Conservation (phyloP, 2,113 vertebrate genomes). For the Solea solea region DNA sequence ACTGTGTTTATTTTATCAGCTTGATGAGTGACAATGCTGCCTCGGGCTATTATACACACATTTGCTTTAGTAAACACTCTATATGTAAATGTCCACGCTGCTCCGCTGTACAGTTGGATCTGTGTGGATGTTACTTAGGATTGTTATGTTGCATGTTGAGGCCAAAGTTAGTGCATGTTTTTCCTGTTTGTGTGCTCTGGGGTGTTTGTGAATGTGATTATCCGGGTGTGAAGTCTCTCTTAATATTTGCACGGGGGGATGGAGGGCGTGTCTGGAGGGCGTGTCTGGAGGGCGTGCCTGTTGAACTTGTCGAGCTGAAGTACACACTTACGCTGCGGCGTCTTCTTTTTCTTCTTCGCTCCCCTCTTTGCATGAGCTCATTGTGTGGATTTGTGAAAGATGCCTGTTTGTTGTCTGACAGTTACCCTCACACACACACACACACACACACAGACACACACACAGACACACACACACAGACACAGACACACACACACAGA, state of each 20-base stretch:
- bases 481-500: constrained; percentile 40
- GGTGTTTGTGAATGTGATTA: constrained; percentile 68
- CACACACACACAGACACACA: constrained; percentile 41
- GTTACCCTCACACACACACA: constrained; percentile 49
- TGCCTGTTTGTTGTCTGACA: constrained; percentile 73
- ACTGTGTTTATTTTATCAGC: constrained; percentile 71
- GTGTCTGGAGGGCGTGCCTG: constrained; percentile 61
- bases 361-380: constrained; percentile 66
- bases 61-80: constrained; percentile 60
- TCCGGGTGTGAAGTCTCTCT: constrained; percentile 60
- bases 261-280: too few relatives aligned
- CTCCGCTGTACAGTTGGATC: constrained; percentile 1
- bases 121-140: constrained; percentile 8
- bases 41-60: constrained; percentile 66
- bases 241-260: constrained; percentile 65
- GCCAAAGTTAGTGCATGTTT: constrained; percentile 42
- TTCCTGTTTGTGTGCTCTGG: constrained; percentile 45
- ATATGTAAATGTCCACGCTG: constrained; percentile 61
- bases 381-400: constrained; percentile 73
- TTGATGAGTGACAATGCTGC: constrained; percentile 75
- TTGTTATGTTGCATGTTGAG: constrained; percentile 39
- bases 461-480: constrained; percentile 35
- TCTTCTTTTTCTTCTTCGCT: constrained; percentile 35
- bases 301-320: constrained; percentile 55
- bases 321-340: constrained; percentile 57